A percentile compares a stretch with the other conserved stretches of the same genome.
These are phyloP conservation scores for Mechanitis mazaeus DNA, from an alignment of 2,888 invertebrate genomes.

Conservation along the genomic window DNA sequence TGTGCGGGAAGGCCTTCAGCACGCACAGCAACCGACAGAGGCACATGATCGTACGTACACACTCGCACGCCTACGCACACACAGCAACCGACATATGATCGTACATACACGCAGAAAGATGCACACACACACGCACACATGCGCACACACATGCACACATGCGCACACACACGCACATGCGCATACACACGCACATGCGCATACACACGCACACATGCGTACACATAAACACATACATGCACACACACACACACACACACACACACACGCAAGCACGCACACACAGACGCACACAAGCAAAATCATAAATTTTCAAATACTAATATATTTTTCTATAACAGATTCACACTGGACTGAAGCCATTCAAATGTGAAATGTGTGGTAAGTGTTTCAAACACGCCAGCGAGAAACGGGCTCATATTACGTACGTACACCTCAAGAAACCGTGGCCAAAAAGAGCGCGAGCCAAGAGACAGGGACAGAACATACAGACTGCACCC, in stretches of 20 bases:
- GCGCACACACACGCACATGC: no score
- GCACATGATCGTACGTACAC: slow-evolving; percentile 64
- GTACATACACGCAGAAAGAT: no score
- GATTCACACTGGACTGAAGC: slow-evolving; percentile 61
- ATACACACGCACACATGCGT: no score
- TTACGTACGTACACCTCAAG: slow-evolving; percentile 65
- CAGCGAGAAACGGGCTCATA: slow-evolving; percentile 61
- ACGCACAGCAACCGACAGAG: slow-evolving; percentile 62
- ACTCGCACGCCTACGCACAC: slow-evolving; percentile 36
- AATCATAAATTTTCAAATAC: no score
- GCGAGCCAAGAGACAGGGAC: slow-evolving; percentile 45
- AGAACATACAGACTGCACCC: slow-evolving; percentile 9
- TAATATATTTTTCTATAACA: slow-evolving; percentile 27
- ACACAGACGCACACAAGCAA: no score
- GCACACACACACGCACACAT: no score
- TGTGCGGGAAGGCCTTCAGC: slow-evolving; percentile 64
- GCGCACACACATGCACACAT: no score
- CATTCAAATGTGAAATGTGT: slow-evolving; percentile 64
- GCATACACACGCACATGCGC: no score
- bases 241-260: no score
- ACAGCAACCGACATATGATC: slow-evolving; percentile 52
- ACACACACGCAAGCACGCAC: no score
- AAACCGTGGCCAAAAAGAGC: slow-evolving; percentile 68
- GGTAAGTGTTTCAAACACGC: slow-evolving; percentile 65
- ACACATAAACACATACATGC: no score